Evolutionary conservation across 2,113 vertebrate species (phyloP), one percentile per base, ranked within the genome.

Genomic region (Aepyceros melampus): DNA sequence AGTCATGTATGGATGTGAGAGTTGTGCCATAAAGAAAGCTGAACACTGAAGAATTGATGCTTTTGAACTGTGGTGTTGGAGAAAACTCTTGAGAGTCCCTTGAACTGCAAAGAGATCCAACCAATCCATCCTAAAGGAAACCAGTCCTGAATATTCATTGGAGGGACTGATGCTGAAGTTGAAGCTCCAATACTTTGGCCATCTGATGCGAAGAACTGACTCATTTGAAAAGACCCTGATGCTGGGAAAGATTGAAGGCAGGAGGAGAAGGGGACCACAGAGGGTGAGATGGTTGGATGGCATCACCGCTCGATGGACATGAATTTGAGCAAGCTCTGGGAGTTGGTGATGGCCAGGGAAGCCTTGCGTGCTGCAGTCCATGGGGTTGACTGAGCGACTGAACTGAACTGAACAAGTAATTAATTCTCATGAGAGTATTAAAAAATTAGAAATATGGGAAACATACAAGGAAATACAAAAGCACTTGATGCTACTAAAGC

Each of bases 271-370:
- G 5, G 64, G 19, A 36, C 19, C 5, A 71, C 8, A 2, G n/a
- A 71, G 2, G 64, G 5, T 71, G 67, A 71, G 67, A 40, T 40
- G n/a, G 19, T 23, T 71, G n/a, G n/a, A 71, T 71, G 64, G 64
- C n/a, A 12, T 71, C 67, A 23, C 9, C 0, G 5, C 67, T 71
- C 0, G 10, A 23, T 71, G n/a, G 19, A 40, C n/a, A 40, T 71
- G 67, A 71, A 40, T 71, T 40, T 71, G 19, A 36, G 67, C n/a
- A 23, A 40, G n/a, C n/a, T 71, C 10, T 71, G 19, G n/a, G 67
- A 40, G 5, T 6, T 36, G 19, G n/a, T 40, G 67, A 71, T 71
- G n/a, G n/a, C 9, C 19, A 71, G 67, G 67, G 9, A 71, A 23
- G n/a, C 1, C 67, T 71, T 2, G 67, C 0, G 0, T 71, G n/a